A percentile compares a stretch with the other conserved stretches of the same genome.
Evolutionary conservation across 2,888 invertebrate genomes (phyloP).

Genomic region (Eristalis intricaria): DNA sequence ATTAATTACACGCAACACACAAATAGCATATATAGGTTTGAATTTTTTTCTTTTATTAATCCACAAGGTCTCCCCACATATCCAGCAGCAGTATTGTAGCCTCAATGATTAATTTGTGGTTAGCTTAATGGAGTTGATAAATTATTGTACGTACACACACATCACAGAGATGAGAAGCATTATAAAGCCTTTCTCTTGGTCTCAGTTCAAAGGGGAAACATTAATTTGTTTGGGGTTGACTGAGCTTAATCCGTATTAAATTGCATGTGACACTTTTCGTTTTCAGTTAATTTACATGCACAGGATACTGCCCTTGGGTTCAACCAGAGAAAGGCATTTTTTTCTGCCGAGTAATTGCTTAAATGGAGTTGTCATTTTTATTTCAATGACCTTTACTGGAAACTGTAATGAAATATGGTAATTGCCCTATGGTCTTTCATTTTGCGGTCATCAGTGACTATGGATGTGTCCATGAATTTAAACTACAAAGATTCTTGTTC

Average conservation of each 20-base stretch:
- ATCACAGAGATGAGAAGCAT: slow-evolving; percentile 14
- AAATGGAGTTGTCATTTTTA: slow-evolving; percentile 39
- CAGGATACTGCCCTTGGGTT: slow-evolving; percentile 34
- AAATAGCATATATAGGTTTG: background rate
- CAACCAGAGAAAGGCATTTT: background rate
- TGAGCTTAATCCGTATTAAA: slow-evolving; percentile 66
- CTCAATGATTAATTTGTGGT: slow-evolving; percentile 55
- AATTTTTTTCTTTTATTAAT: background rate
- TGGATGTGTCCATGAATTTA: background rate
- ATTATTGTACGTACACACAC: slow-evolving; percentile 43
- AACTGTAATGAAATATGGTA: background rate
- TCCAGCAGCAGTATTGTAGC: background rate
- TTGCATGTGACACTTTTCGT: slow-evolving; percentile 65
- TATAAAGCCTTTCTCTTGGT: slow-evolving; percentile 10
- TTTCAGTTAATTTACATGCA: slow-evolving; percentile 56
- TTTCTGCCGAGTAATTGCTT: slow-evolving; percentile 28
- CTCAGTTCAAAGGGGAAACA: slow-evolving; percentile 46
- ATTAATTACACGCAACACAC: background rate
- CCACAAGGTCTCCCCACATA: background rate
- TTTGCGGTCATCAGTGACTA: background rate
- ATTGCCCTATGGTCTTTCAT: background rate
- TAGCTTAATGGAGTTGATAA: slow-evolving; percentile 64
- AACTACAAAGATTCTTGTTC: no score
- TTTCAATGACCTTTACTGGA: slow-evolving; percentile 25
- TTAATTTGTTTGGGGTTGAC: slow-evolving; percentile 62